These are phyloP conservation scores for Drosophila hamatofila DNA, from an alignment of 2,888 invertebrate species.

Conservation along the genomic window DNA sequence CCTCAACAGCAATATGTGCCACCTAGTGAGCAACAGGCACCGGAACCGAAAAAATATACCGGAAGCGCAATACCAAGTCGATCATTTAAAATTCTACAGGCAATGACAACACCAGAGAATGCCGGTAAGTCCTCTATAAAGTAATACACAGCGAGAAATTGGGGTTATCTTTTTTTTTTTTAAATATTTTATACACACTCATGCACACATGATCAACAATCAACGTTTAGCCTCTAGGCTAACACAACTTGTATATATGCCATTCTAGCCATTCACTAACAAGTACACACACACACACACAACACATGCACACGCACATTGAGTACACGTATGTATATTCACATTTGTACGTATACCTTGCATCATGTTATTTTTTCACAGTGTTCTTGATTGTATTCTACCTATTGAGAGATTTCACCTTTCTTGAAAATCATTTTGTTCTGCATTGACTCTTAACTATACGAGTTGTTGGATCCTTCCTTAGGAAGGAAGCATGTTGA, in stretches of 20 bases:
- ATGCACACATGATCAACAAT: conserved; percentile 1
- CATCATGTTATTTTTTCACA: conserved; percentile 49
- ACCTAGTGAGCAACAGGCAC: conserved; percentile 89
- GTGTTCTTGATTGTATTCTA: conserved; percentile 37
- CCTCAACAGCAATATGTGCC: conserved; percentile 86
- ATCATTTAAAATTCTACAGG: conserved; percentile 92
- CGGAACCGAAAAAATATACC: conserved; percentile 90
- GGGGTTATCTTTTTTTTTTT: neutral
- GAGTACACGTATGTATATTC: conserved; percentile 6
- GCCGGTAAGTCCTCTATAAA: conserved; percentile 86
- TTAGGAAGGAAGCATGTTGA: conserved; percentile 31
- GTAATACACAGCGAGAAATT: conserved; percentile 11
- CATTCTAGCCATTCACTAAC: conserved; percentile 49
- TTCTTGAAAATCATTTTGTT: conserved; percentile 52
- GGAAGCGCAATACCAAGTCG: conserved; percentile 93
- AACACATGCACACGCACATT: conserved; percentile 31
- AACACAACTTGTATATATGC: conserved; percentile 60
- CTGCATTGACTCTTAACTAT: conserved; percentile 33
- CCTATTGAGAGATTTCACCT: conserved; percentile 81
- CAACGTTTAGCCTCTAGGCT: conserved; percentile 13
- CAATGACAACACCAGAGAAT: conserved; percentile 90
- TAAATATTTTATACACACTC: neutral
- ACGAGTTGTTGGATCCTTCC: conserved; percentile 6
- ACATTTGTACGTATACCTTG: conserved; percentile 32
- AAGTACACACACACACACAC: conserved; percentile 10